Conservation (phyloP, 2,113 vertebrate genomes). For the cat (Felis catus) region F.catus_Fca126_mat1.0 CM031418.1:79902501-79903000, state of each 20-base stretch:
- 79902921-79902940: too few species aligned
- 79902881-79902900: too few species aligned
- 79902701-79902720: neutral
- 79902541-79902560: neutral
- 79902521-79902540: neutral
- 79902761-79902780: too few species aligned
- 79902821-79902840: too few species aligned
- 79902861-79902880: too few species aligned
- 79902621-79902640: neutral
- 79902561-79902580: neutral
- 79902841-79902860: too few species aligned
- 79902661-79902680: neutral
- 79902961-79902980: neutral
- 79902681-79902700: neutral
- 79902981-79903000: neutral
- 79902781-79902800: too few species aligned
- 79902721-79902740: neutral
- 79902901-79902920: too few species aligned
- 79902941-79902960: neutral
- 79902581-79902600: neutral
- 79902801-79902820: too few species aligned
- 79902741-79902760: neutral
- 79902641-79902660: neutral
- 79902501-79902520: constrained; percentile 13
- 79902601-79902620: neutral